Percentiles rank a stretch among this genome's conserved stretches.
Evolutionary conservation across 64 coral and sea anemone species (phyloP).

Genomic region (Montipora efflorescens): DNA sequence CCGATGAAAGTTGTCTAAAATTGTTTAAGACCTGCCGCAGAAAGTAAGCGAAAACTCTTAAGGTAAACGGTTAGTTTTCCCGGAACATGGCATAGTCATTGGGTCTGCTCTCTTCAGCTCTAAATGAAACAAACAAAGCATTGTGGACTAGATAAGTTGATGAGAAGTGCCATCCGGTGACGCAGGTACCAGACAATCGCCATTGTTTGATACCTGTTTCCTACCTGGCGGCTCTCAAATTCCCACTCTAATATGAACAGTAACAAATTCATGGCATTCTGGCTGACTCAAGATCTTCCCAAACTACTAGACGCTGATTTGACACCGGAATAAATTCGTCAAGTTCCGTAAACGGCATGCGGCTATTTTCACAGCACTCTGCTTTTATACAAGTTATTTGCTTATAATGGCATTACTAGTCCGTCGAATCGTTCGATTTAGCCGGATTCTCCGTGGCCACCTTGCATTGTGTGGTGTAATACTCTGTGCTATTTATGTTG

Average conservation of each 20-base stretch:
- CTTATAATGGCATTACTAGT: not conserved
- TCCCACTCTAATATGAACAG: not conserved
- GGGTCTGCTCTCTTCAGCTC: no score
- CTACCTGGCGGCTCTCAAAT: conserved; percentile 56
- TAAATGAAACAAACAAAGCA: no score
- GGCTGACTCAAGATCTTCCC: not conserved
- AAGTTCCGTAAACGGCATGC: not conserved
- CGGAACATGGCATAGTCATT: no score
- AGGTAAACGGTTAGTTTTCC: no score
- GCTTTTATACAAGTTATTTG: not conserved
- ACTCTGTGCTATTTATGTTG: conserved; percentile 33
- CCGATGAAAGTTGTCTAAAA: no score
- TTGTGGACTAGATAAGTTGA: no score
- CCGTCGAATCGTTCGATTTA: conserved; percentile 7
- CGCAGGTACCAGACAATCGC: conserved; percentile 20
- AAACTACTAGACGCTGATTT: not conserved
- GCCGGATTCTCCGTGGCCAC: conserved; percentile 10
- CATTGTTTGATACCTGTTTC: not conserved
- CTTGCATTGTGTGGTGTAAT: conserved; percentile 20
- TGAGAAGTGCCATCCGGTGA: no score
- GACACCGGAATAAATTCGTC: not conserved
- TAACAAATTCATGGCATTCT: not conserved
- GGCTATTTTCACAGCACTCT: not conserved
- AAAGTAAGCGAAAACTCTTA: no score
- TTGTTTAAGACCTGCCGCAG: no score